Evolutionary conservation across 2,797 vertebrate genomes (phyloP).

Genomic region (Sebastes baramenuke): DNA sequence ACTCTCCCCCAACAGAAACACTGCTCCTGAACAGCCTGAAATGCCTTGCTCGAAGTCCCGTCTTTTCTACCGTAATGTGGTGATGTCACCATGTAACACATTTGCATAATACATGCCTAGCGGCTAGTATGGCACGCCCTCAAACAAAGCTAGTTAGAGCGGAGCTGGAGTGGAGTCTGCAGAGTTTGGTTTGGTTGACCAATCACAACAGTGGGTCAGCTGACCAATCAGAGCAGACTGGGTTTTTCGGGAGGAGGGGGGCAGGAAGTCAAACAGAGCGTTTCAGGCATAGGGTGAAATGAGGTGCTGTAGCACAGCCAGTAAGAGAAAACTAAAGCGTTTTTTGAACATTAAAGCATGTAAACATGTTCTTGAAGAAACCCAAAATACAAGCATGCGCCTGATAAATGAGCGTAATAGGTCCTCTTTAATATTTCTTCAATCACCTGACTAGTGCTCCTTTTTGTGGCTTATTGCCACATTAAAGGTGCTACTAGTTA

Average conservation of each 20-base stretch:
- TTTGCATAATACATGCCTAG: no score
- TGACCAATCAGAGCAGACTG: neutral
- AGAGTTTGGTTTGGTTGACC: neutral
- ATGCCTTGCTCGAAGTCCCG: no score
- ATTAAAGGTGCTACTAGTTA: neutral
- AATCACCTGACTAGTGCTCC: neutral
- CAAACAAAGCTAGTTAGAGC: neutral
- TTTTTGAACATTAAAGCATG: no score
- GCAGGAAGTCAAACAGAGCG: neutral
- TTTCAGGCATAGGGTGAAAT: neutral
- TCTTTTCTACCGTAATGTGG: no score
- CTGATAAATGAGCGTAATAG: neutral
- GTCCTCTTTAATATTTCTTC: neutral
- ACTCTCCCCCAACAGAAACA: no score
- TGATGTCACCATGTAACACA: no score
- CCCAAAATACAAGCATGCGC: neutral
- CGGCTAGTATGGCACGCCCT: accelerated
- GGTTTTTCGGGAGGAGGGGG: neutral
- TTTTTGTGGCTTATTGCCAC: neutral
- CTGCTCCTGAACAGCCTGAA: no score
- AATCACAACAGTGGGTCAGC: neutral
- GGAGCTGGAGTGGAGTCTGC: neutral
- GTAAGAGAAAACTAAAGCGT: neutral
- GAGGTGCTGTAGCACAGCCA: neutral
- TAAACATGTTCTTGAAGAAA: neutral